Conservation (phyloP, 1,140 invertebrate species). For the Tetramorium alpestre region DNA sequence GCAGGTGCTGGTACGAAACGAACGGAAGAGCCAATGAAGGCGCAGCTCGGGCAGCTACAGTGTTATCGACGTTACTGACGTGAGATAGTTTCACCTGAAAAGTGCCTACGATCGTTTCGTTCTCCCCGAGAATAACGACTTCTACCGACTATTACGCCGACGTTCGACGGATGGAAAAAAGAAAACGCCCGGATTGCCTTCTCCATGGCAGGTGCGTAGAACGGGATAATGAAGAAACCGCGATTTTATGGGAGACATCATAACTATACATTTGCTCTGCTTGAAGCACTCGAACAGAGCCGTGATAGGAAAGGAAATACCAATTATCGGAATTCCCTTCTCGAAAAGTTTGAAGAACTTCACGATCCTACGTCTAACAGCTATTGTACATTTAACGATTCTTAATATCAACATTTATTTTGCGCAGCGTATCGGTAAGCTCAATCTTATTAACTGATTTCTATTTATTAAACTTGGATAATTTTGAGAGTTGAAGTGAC, state of each 20-base stretch:
- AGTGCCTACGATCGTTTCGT: conserved; percentile 39
- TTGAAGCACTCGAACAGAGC: neutral
- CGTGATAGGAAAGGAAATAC: conserved; percentile 13
- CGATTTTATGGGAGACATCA: conserved; percentile 11
- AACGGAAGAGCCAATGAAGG: conserved; percentile 4
- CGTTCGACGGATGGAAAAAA: neutral
- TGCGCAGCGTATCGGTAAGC: neutral
- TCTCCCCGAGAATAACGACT: conserved; percentile 27
- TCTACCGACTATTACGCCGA: conserved; percentile 29
- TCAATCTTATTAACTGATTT: neutral
- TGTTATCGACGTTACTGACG: conserved; percentile 36
- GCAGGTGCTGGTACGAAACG: neutral
- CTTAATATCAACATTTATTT: neutral
- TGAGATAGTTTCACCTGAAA: conserved; percentile 38
- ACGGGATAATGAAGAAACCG: conserved; percentile 49
- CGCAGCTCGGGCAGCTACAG: conserved; percentile 43
- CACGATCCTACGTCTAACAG: neutral
- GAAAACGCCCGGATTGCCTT: conserved; percentile 38
- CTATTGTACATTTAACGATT: neutral
- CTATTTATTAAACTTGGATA: neutral
- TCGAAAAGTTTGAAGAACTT: neutral
- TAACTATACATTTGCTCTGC: conserved; percentile 30
- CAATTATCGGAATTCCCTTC: conserved; percentile 36
- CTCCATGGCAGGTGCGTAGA: conserved; percentile 22
- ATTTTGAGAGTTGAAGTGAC: neutral